Evolutionary conservation across 2,888 invertebrate genomes (phyloP).

Genomic region (Meiosimyza decipiens): DNA sequence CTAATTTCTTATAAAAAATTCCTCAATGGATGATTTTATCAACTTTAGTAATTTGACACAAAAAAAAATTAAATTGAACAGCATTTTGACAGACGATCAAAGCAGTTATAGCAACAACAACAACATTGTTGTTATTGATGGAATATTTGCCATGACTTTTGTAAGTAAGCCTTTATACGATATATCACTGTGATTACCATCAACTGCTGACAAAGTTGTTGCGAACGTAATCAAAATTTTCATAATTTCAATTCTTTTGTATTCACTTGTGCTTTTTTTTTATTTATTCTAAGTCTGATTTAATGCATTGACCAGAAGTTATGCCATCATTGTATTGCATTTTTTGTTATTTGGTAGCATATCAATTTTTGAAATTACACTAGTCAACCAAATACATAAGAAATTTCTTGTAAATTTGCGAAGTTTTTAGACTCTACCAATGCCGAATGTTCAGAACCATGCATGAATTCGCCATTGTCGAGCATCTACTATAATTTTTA

Average conservation of each 20-base stretch:
- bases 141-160: background rate
- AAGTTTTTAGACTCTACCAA: no score
- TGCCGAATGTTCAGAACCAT: no score
- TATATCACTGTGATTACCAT: background rate
- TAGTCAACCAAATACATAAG: no score
- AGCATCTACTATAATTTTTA: no score
- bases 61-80: background rate
- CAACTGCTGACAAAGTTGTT: constrained; percentile 18
- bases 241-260: background rate
- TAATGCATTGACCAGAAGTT: no score
- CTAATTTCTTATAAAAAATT: constrained; percentile 27
- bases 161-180: background rate
- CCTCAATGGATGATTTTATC: constrained; percentile 14
- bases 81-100: background rate
- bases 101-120: background rate
- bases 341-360: no score
- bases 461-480: no score
- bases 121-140: background rate
- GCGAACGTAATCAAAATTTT: constrained; percentile 20
- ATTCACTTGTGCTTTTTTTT: background rate
- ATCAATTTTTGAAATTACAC: no score
- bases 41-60: constrained; percentile 14
- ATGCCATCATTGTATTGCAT: no score
- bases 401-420: no score
- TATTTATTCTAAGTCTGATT: no score